phyloP scores from a whole-genome alignment of 2,797 vertebrate genomes.

The Platyrinchus mystaceus region DNA sequence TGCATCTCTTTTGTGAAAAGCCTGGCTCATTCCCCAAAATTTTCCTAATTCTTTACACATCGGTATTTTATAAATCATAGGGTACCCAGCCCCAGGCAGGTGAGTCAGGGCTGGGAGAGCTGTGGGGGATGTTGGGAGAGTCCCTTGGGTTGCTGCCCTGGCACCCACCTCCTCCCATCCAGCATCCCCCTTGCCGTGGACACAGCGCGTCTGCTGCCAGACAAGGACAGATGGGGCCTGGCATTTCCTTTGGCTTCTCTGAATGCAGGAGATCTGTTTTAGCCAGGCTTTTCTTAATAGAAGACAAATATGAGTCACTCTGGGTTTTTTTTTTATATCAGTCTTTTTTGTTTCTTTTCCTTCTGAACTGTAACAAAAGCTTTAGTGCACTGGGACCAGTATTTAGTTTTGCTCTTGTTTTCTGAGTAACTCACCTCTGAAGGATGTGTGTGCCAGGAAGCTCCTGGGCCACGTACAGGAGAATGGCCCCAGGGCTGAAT shows the following conservation, averaged over 20 bases:
- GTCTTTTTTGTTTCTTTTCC: neutral
- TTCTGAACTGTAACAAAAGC: constrained; percentile 4
- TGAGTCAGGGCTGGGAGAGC: neutral
- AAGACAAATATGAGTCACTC: neutral
- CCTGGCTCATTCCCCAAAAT: neutral
- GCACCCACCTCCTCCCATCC: neutral
- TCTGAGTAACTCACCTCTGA: neutral
- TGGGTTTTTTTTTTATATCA: neutral
- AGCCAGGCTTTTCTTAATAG: neutral
- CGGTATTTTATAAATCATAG: neutral
- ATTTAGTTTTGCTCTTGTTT: neutral
- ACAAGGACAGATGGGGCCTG: neutral
- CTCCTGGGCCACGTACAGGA: neutral
- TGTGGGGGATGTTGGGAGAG: neutral
- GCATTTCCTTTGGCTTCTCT: neutral
- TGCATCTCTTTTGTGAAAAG: fast-evolving
- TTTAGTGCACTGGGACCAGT: neutral
- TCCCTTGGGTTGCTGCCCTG: neutral
- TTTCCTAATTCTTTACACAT: neutral
- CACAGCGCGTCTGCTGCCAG: fast-evolving
- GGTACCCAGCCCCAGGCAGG: neutral
- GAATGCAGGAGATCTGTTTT: neutral
- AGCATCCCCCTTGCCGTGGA: fast-evolving
- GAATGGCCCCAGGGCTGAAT: neutral
- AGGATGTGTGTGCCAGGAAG: neutral